These are phyloP conservation scores for Rotaria sp. DNA, from an alignment of 2,888 invertebrate genomes.

Conservation along the genomic window DNA sequence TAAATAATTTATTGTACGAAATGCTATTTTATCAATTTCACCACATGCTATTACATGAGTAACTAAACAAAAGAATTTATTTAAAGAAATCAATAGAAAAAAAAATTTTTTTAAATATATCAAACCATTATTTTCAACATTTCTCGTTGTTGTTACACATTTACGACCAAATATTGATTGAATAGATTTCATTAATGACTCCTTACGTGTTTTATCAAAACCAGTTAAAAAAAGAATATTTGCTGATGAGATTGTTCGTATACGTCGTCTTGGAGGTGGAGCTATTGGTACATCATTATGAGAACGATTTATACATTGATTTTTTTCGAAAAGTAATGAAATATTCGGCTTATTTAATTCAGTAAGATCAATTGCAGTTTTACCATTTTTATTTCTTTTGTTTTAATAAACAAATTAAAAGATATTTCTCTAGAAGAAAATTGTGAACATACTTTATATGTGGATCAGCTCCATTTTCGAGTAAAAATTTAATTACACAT, in stretches of 20 bases:
- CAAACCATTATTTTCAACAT: background rate
- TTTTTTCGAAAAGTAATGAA: background rate
- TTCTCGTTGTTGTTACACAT: background rate
- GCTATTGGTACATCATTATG: background rate
- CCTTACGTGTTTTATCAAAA: background rate
- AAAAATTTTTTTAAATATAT: too few relatives aligned
- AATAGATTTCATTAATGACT: background rate
- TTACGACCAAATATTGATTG: background rate
- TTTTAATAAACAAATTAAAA: background rate
- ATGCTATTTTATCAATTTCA: background rate
- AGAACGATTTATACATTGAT: background rate
- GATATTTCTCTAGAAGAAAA: background rate
- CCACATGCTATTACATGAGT: background rate
- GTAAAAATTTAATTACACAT: background rate
- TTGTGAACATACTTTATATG: background rate
- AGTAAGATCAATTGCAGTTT: background rate
- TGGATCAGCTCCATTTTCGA: slow-evolving; percentile 22
- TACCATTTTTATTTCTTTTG: slow-evolving; percentile 11
- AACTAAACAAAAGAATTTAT: background rate
- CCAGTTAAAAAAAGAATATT: background rate
- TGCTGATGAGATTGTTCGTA: background rate
- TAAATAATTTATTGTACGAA: slow-evolving; percentile 19
- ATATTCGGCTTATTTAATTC: background rate
- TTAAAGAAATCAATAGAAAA: background rate
- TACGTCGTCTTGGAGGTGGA: background rate